Conservation (phyloP, 2,888 invertebrate genomes). For the Epistrophe eligans region DNA sequence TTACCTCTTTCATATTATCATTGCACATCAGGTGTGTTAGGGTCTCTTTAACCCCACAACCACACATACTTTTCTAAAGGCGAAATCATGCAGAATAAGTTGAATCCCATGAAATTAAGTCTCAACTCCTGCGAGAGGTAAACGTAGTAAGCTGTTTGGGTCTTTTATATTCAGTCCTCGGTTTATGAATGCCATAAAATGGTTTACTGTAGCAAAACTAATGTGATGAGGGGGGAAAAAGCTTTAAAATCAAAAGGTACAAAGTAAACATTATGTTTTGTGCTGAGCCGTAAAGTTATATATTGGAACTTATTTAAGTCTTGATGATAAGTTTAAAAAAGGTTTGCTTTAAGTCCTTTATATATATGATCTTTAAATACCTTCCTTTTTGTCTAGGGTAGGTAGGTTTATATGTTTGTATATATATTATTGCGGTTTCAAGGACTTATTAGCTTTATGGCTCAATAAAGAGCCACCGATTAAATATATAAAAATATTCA, state of each 20-base stretch:
- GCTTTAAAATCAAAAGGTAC: slow-evolving; percentile 31
- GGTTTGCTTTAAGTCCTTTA: slow-evolving; percentile 14
- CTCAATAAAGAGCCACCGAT: not conserved
- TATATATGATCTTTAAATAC: not conserved
- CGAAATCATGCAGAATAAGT: slow-evolving; percentile 35
- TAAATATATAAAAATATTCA: not conserved
- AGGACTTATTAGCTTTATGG: not conserved
- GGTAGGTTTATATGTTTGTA: not conserved
- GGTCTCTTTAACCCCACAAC: not conserved
- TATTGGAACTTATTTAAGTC: slow-evolving; percentile 25
- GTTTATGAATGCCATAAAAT: slow-evolving; percentile 30
- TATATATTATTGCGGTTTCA: not conserved
- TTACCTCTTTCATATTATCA: not conserved
- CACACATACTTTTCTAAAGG: slow-evolving; percentile 4
- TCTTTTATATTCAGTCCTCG: slow-evolving; percentile 27
- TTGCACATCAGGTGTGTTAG: not conserved
- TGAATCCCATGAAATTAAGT: slow-evolving; percentile 31
- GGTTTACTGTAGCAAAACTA: slow-evolving; percentile 30
- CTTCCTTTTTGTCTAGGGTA: not conserved
- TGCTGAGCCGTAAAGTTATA: slow-evolving; percentile 18
- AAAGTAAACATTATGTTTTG: slow-evolving; percentile 30
- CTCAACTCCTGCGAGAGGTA: slow-evolving; percentile 26
- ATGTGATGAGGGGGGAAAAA: slow-evolving; percentile 18
- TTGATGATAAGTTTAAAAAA: slow-evolving; percentile 22
- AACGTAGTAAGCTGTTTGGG: slow-evolving; percentile 22